Evolutionary conservation across 2,797 vertebrate genomes (phyloP), one percentile per base, ranked within the genome.

Genomic region (Mastacembelus armatus): DNA sequence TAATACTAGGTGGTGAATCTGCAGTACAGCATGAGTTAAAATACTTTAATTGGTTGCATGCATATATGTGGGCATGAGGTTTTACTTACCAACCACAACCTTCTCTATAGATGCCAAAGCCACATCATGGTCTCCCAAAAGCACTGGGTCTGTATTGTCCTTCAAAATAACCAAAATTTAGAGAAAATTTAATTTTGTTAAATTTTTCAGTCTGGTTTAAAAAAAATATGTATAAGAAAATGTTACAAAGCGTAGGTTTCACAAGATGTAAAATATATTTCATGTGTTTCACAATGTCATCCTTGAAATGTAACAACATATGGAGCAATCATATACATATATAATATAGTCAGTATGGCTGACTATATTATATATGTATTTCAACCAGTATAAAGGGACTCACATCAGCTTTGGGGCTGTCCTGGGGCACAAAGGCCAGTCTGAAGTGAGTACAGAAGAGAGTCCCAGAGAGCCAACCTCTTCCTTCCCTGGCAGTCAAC

Each of bases 361-460:
- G 9, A 19, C 19, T 9, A n/a, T n/a, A n/a, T n/a, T n/a, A n/a
- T n/a, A n/a, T n/a, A n/a, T n/a, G n/a, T n/a, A n/a, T n/a, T n/a
- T n/a, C n/a, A n/a, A n/a, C n/a, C n/a, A n/a, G n/a, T n/a, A n/a
- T n/a, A 40, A 22, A 69, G 5, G 11, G 14, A 90, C 95, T 93
- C 82, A 95, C 94, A 3, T 92, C 89, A 56, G 92, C 78, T 83
- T 89, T 89, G 52, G 83, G 88, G 76, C 77, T 79, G 78, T 94
- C 91, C 70, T 95, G 93, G 11, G 96, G 93, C 30, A 96, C 90
- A 14, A 98, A 98, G 29, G 93, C 94, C 50, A 98, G 93, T 30
- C 97, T 93, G 78, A 95, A 94, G 79, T 95, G 92, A 48, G 96
- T 98, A 60, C 96, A 98, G 78, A 95, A 95, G 74, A 98, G 91